Evolutionary conservation across 2,113 vertebrate genomes (phyloP), one percentile per base, ranked within the genome.

Genomic region (Brachypodius melanocephalos): DNA sequence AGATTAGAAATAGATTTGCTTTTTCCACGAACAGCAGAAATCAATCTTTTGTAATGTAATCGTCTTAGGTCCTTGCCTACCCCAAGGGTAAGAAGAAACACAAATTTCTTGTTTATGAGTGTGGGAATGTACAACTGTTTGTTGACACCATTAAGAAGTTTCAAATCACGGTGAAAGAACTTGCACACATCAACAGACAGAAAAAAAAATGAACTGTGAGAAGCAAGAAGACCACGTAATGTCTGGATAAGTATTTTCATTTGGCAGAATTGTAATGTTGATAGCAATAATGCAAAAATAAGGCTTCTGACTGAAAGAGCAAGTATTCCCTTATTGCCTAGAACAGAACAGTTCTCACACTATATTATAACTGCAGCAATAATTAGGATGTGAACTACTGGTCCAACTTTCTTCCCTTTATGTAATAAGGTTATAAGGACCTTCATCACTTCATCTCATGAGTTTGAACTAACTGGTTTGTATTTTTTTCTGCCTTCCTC

Each of bases 1-100:
- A 65, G 69, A 89, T 87, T 91, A 93, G 59, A 83, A 93, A 88
- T 38, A 90, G 72, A 94, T 83, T 91, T 86, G 11, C 59, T 63
- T 93, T 79, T 89, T 52, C 71, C 22, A 88, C 2, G 8, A 95
- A 66, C 13, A 91, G 40, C 48, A 85, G 73, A 92, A 92, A 86
- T 89, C 68, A 88, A n/a, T 85, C 46, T 93, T 72, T n/a, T 82
- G 29, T 45, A 87, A 87, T 22, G 14, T 26, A 87, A 78, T 82
- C 48, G 29, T 74, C 85, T 80, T 67, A 80, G 22, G 58, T 83
- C 61, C 36, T 81, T 55, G 38, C 43, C 19, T 10, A 26, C 4
- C 24, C 32, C 91, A 91, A 57, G 57, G 59, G 24, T 52, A 93
- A 58, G 51, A 86, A 78, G 16, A 80, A 34, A 29, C 40, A 51